A percentile compares a stretch with the other conserved stretches of the same genome.
Evolutionary conservation across 2,113 vertebrate genomes (phyloP).

Genomic region (Gallinago undulata): DNA sequence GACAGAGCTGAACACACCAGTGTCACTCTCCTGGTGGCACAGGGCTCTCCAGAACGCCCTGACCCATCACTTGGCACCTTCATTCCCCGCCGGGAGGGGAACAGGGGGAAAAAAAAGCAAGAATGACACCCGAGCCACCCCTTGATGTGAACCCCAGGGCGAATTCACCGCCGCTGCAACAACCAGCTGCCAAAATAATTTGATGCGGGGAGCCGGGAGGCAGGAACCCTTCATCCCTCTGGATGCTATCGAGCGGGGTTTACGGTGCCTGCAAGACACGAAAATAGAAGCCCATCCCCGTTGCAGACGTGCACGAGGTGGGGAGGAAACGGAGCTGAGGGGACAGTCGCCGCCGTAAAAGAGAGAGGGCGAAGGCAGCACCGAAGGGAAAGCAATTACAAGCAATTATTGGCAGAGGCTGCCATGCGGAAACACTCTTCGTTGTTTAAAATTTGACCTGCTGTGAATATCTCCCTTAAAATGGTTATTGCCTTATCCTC

Average conservation of each 20-base stretch:
- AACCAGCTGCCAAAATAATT: conserved; percentile 40
- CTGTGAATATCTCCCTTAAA: conserved; percentile 29
- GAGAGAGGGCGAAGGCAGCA: conserved; percentile 5
- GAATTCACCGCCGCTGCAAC: conserved; percentile 15
- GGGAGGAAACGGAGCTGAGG: not conserved
- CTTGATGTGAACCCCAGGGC: not conserved
- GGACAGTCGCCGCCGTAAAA: not conserved
- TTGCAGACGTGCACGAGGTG: not conserved
- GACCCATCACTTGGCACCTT: not conserved
- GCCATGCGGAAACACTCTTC: conserved; percentile 40
- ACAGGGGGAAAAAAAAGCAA: not conserved
- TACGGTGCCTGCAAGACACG: not conserved
- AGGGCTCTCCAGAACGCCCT: not conserved
- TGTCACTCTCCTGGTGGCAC: not conserved
- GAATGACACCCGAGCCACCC: not conserved
- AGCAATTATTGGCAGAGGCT: conserved; percentile 60
- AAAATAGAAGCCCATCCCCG: not conserved
- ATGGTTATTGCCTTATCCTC: conserved; percentile 42
- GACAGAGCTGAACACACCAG: not conserved
- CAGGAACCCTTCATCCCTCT: conserved; percentile 40
- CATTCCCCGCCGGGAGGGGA: not conserved
- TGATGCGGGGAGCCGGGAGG: not conserved
- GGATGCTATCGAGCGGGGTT: not conserved
- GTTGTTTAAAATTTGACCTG: conserved; percentile 58
- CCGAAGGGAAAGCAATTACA: conserved; percentile 42